These are phyloP conservation scores for Myiotriccus ornatus DNA, from an alignment of 2,797 vertebrate genomes.

Conservation along the genomic window DNA sequence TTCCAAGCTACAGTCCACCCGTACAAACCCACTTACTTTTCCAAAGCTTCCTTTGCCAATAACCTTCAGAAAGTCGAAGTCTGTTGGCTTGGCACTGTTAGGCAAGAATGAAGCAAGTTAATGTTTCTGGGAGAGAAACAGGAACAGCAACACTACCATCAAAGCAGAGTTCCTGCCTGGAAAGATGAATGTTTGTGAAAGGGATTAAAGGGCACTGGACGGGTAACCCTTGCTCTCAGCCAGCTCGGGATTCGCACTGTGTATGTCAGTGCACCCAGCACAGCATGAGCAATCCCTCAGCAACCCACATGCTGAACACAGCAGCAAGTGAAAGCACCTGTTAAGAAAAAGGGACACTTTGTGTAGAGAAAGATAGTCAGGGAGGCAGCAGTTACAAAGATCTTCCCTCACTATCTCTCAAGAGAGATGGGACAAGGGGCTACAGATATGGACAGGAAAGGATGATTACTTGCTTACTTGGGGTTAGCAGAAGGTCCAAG, in stretches of 20 bases:
- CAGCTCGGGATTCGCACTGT: fast-evolving
- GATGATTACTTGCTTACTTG: constrained; percentile 86
- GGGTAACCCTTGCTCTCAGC: background rate
- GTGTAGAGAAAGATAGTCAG: background rate
- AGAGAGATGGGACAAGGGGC: background rate
- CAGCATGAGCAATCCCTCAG: background rate
- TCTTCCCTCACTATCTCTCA: background rate
- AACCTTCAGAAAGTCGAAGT: constrained; percentile 96
- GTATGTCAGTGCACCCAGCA: background rate
- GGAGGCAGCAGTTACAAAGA: background rate
- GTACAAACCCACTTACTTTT: constrained; percentile 81
- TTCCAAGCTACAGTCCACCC: background rate
- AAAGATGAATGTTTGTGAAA: background rate
- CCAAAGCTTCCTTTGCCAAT: constrained; percentile 99
- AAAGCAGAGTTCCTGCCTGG: background rate
- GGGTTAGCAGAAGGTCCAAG: constrained; percentile 95
- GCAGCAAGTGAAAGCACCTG: background rate
- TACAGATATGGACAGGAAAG: background rate
- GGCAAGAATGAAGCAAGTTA: constrained; percentile 19
- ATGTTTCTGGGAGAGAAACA: constrained; percentile 4
- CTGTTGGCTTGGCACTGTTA: constrained; percentile 92
- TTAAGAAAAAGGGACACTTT: background rate
- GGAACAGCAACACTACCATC: background rate
- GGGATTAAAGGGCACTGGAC: background rate
- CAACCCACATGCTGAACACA: background rate